Evolutionary conservation across 2,888 invertebrate species (phyloP), one percentile per base, ranked within the genome.

Genomic region (Calliphora vomitoria): DNA sequence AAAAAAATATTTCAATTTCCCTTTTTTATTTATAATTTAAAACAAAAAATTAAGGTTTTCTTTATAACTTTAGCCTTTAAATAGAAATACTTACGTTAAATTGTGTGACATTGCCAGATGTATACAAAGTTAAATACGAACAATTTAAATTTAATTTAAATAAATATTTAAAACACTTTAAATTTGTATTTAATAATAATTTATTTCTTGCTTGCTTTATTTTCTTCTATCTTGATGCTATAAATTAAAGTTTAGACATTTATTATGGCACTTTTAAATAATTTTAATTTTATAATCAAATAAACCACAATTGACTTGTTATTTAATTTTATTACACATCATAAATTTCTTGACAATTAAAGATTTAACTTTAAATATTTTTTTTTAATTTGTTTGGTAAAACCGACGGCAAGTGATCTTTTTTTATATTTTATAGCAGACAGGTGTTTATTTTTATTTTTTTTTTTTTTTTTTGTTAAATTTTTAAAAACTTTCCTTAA

Each of bases 71-170:
- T 64, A 25, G 25, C n/a, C 15, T n/a, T 38, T 10, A 38, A 64
- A 38, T 38, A 3, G 50, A 55, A 78, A 82, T 25, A 87, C 87
- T 87, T 82, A 87, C 87, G 50, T 79, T 20, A 79, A 78, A 68
- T 75, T 75, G 53, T 82, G 85, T 87, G 87, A 85, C 87, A 87
- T 87, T 85, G 87, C 87, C 87, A 82, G 84, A 10, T 60, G 82
- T 82, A 82, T 82, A 18, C 1, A 68, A 74, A 62, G 25, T 62
- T 60, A 38, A 68, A 78, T n/a, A 20, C 10, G 2, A 72, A 35
- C n/a, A 58, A 69, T 78, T 66, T 20, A 44, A 71, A 80, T 53
- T 41, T 18, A 50, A 8, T 38, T 31, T 66, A 58, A 3, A 8
- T 72, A 5, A 53, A 31, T 72, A 47, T 20, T 62, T 13, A 18